A percentile compares a stretch with the other conserved stretches of the same genome.
Conservation (phyloP, 2,797 vertebrate genomes). For the Salmo trutta region DNA sequence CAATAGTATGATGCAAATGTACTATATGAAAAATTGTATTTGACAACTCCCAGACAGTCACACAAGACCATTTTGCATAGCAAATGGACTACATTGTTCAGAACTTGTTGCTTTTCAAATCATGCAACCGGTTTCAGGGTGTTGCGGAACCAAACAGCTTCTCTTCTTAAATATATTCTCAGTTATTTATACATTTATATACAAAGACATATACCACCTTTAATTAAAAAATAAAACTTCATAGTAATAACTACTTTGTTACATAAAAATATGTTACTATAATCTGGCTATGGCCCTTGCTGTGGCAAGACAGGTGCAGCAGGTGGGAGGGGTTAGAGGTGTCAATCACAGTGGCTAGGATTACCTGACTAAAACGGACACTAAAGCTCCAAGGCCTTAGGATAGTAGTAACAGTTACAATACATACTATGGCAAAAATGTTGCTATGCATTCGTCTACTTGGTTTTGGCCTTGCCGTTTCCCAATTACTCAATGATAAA, state of each 20-base stretch:
- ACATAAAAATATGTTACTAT: slow-evolving; percentile 57
- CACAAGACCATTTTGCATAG: slow-evolving; percentile 23
- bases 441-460: background rate
- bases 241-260: slow-evolving; percentile 48
- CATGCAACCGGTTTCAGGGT: slow-evolving; percentile 20
- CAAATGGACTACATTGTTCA: slow-evolving; percentile 25
- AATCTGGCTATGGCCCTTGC: slow-evolving; percentile 51
- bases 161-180: slow-evolving; percentile 32
- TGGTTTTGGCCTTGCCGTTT: background rate
- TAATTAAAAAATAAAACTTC: slow-evolving; percentile 66
- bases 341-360: slow-evolving; percentile 64
- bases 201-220: slow-evolving; percentile 47
- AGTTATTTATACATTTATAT: slow-evolving; percentile 39
- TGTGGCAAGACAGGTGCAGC: slow-evolving; percentile 48
- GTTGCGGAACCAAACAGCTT: slow-evolving; percentile 37
- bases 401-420: background rate
- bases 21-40: background rate
- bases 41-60: slow-evolving; percentile 4
- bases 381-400: slow-evolving; percentile 29
- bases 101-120: slow-evolving; percentile 28
- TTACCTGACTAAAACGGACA: slow-evolving; percentile 25
- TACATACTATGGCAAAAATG: background rate
- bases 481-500: background rate
- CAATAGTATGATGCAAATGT: slow-evolving; percentile 13
- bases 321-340: slow-evolving; percentile 54